These are phyloP conservation scores for Leucoraja erinaceus DNA, from an alignment of 2,113 vertebrate genomes.

Conservation along the genomic window DNA sequence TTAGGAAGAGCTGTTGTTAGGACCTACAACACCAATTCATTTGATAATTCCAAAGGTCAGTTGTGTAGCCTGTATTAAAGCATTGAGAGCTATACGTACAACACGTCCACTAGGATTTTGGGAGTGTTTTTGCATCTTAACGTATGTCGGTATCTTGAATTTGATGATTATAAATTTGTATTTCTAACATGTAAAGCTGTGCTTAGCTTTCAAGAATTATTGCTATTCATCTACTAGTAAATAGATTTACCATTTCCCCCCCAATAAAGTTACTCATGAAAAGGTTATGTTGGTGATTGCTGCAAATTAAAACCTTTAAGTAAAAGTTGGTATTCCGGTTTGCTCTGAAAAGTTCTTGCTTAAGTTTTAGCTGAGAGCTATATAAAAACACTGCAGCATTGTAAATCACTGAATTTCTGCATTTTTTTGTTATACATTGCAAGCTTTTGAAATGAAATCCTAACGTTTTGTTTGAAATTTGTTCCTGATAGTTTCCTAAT, in stretches of 20 bases:
- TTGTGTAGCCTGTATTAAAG: background rate
- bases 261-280: background rate
- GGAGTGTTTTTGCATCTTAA: background rate
- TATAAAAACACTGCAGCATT: background rate
- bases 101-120: background rate
- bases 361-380: background rate
- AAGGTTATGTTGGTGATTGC: background rate
- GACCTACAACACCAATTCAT: background rate
- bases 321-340: background rate
- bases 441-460: background rate
- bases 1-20: background rate
- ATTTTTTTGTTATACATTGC: background rate
- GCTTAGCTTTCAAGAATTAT: background rate
- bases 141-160: background rate
- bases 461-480: too few species aligned
- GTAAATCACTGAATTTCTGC: background rate
- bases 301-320: background rate
- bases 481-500: background rate
- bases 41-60: background rate
- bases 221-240: background rate
- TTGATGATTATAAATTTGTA: background rate
- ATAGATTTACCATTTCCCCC: background rate
- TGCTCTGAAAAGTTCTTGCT: background rate
- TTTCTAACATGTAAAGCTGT: constrained; percentile 2
- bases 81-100: too few species aligned